phyloP scores from a whole-genome alignment of 1,140 invertebrate genomes.

The Leptinotarsa undecemlineata region DNA sequence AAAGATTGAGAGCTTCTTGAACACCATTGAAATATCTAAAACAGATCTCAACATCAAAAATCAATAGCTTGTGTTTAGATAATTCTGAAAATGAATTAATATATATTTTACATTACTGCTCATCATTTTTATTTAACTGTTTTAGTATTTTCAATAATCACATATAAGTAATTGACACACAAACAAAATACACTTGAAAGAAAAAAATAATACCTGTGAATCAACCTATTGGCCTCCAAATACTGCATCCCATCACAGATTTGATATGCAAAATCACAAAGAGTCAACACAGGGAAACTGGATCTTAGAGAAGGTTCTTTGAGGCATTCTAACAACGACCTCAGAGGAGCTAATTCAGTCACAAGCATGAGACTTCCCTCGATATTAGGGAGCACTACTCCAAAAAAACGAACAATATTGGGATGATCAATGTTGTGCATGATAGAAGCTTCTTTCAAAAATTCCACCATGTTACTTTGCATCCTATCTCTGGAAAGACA shows the following conservation, averaged over 20 bases:
- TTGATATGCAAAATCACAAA: slow-evolving; percentile 91
- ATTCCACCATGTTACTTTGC: slow-evolving; percentile 94
- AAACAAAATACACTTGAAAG: too few species aligned
- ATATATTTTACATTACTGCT: too few species aligned
- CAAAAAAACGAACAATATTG: slow-evolving; percentile 95
- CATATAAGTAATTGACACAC: too few species aligned
- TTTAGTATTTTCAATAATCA: too few species aligned
- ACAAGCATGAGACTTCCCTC: slow-evolving; percentile 89
- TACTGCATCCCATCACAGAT: slow-evolving; percentile 97
- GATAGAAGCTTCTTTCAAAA: slow-evolving; percentile 96
- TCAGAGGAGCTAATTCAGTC: slow-evolving; percentile 87
- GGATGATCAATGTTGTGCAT: slow-evolving; percentile 98
- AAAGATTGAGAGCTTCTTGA: too few species aligned
- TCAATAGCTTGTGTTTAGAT: too few species aligned
- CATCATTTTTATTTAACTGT: too few species aligned
- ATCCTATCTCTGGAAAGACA: slow-evolving; percentile 91
- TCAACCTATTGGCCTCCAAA: slow-evolving; percentile 89
- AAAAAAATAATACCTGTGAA: slow-evolving; percentile 70
- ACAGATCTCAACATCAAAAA: too few species aligned
- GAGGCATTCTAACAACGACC: slow-evolving; percentile 93
- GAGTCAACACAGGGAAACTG: slow-evolving; percentile 85
- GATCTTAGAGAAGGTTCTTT: slow-evolving; percentile 86
- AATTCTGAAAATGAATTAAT: too few species aligned
- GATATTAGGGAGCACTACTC: slow-evolving; percentile 89
- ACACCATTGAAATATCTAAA: too few species aligned